Evolutionary conservation across 2,113 vertebrate species (phyloP), one percentile per base, ranked within the genome.

Genomic region (Xiphophorus couchianus): DNA sequence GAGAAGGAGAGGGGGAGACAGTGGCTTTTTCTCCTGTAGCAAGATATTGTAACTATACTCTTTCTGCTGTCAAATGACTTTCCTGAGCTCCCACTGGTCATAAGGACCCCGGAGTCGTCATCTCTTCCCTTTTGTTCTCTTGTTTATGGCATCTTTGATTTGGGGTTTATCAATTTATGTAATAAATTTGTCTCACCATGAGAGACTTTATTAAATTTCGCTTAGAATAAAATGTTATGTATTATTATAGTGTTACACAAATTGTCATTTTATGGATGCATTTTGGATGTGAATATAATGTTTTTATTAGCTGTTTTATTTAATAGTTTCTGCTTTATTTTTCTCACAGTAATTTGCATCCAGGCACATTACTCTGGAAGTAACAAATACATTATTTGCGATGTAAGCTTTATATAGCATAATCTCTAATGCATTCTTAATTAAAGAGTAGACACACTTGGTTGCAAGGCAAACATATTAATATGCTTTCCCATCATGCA

Each of bases 1-100:
- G 60, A 60, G 60, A 61, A 62, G 72, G 65, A 6, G 19, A 11
- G 62, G 31, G 76, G 10, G 61, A 76, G 69, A 65, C 80, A 42
- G 77, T 58, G 83, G 78, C 42, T 85, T 91, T 90, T 84, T 89
- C 86, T 93, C 88, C 83, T 83, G 73, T 77, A 76, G 81, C 63
- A 9, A 84, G 81, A 90, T 87, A 84, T 82, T 77, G 87, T 90
- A 86, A 89, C 85, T 89, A 54, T 39, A 77, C 75, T 83, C 84
- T 86, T 77, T 87, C 86, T 90, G 78, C 80, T 88, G 89, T 90
- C 89, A 89, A 90, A 88, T 86, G 86, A 76, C 76, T 88, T 89
- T 86, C 76, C 84, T 80, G 73, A 85, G 81, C 73, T 92, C 79
- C 76, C 54, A n/a, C 82, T 73, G 83, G 86, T 86, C 77, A 74